A percentile compares a stretch with the other conserved stretches of the same genome.
phyloP scores from a whole-genome alignment of 2,888 invertebrate genomes.

The Monochamus alternatus region DNA sequence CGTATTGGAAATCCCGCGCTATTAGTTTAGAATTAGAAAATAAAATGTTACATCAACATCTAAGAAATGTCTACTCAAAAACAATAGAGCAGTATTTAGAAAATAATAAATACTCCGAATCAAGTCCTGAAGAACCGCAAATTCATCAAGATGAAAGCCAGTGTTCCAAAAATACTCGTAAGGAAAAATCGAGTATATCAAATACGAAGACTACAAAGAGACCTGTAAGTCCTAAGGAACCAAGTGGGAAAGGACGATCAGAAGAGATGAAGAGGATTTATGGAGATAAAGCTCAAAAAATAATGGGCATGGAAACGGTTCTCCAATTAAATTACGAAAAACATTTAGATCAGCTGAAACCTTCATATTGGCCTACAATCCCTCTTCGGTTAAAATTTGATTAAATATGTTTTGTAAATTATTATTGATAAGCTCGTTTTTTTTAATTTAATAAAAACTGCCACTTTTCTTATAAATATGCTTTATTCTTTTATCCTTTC shows the following conservation, averaged over 20 bases:
- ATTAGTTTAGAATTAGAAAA: slow-evolving; percentile 76
- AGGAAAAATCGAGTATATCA: slow-evolving; percentile 46
- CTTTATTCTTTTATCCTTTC: not conserved
- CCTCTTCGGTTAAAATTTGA: slow-evolving; percentile 48
- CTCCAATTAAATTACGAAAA: slow-evolving; percentile 79
- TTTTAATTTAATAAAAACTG: too few species aligned
- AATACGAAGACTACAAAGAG: slow-evolving; percentile 54
- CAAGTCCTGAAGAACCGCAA: slow-evolving; percentile 40
- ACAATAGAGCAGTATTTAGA: slow-evolving; percentile 57
- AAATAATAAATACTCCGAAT: slow-evolving; percentile 48
- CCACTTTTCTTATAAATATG: not conserved
- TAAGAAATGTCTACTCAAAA: slow-evolving; percentile 66
- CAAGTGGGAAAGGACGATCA: slow-evolving; percentile 65
- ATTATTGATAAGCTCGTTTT: too few species aligned
- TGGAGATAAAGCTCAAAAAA: slow-evolving; percentile 77
- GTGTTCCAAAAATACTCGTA: slow-evolving; percentile 28
- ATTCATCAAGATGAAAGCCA: slow-evolving; percentile 33
- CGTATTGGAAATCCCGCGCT: slow-evolving; percentile 77
- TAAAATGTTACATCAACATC: slow-evolving; percentile 72
- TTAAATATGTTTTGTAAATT: not conserved
- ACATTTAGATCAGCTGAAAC: slow-evolving; percentile 73
- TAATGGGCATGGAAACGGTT: slow-evolving; percentile 83
- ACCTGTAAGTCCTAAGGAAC: slow-evolving; percentile 65
- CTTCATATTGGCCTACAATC: slow-evolving; percentile 80
- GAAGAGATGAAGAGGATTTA: slow-evolving; percentile 74